Percentiles rank a stretch among this genome's conserved stretches.
These are phyloP conservation scores for Coenonympha glycerion DNA, from an alignment of 2,888 invertebrate genomes.

Conservation along the genomic window DNA sequence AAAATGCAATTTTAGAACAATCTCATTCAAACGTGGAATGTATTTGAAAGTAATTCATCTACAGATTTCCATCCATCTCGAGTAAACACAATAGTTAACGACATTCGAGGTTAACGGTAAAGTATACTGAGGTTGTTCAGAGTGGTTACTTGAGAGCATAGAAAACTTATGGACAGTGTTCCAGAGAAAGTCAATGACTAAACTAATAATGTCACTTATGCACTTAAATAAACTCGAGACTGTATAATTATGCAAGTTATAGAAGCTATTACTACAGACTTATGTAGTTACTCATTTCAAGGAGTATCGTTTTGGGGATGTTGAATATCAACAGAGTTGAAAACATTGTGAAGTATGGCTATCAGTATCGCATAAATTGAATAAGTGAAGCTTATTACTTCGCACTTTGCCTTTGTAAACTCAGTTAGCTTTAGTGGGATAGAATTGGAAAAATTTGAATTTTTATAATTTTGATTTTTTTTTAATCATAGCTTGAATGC, in stretches of 20 bases:
- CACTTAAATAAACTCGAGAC: background rate
- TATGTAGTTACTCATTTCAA: too few relatives aligned
- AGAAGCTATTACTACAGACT: too few relatives aligned
- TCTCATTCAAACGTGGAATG: background rate
- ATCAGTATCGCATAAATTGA: too few relatives aligned
- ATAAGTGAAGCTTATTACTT: too few relatives aligned
- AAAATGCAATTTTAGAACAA: too few relatives aligned
- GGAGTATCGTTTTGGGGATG: background rate
- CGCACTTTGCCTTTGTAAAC: too few relatives aligned
- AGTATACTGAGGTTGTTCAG: constrained; percentile 3
- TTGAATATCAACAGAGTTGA: too few relatives aligned
- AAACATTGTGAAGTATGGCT: too few relatives aligned
- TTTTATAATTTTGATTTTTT: too few relatives aligned
- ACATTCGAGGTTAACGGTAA: constrained; percentile 8
- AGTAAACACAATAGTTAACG: constrained; percentile 10
- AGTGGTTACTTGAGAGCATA: background rate
- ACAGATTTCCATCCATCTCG: background rate
- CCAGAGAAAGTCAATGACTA: background rate
- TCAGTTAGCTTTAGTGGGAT: too few relatives aligned
- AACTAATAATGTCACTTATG: background rate
- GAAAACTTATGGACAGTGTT: background rate
- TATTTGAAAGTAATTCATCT: constrained; percentile 1
- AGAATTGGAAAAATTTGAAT: too few relatives aligned
- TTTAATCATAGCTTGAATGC: too few relatives aligned
- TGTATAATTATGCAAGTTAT: background rate